phyloP scores from a whole-genome alignment of 2,113 vertebrate genomes.

The Centropristis striata region DNA sequence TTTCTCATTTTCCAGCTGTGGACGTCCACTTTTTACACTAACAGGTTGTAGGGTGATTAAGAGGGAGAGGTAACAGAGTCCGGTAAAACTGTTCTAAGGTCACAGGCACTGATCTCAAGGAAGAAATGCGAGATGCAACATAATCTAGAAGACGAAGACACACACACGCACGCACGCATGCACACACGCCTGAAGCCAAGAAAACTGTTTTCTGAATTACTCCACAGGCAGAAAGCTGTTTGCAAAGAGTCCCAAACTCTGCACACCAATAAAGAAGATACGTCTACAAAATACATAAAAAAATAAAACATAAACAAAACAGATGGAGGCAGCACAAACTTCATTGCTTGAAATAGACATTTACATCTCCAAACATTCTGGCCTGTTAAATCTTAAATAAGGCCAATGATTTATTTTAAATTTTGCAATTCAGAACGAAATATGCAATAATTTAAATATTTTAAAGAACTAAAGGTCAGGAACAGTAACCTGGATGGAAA shows the following conservation, averaged over 20 bases:
- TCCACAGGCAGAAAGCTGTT: constrained; percentile 17
- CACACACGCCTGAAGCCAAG: constrained; percentile 27
- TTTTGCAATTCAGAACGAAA: too few species aligned
- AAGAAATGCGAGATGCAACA: constrained; percentile 56
- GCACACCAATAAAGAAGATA: background rate
- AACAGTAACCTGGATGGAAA: too few species aligned
- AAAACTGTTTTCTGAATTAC: constrained; percentile 24
- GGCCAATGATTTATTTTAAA: too few species aligned
- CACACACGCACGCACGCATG: background rate
- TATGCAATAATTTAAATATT: too few species aligned
- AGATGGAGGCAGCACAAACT: background rate
- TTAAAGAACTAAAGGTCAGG: too few species aligned
- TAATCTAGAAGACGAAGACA: constrained; percentile 16
- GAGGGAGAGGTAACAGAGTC: background rate
- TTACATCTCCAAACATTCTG: background rate
- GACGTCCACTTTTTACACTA: background rate
- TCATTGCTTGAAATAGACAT: background rate
- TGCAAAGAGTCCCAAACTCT: background rate
- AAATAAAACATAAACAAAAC: background rate
- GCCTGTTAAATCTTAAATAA: background rate
- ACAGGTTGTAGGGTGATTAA: constrained; percentile 33
- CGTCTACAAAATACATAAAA: background rate
- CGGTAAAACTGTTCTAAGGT: constrained; percentile 44
- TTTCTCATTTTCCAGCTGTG: background rate
- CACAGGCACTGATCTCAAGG: constrained; percentile 39